phyloP scores from a whole-genome alignment of 2,113 vertebrate species.

The Castor canadensis region DNA sequence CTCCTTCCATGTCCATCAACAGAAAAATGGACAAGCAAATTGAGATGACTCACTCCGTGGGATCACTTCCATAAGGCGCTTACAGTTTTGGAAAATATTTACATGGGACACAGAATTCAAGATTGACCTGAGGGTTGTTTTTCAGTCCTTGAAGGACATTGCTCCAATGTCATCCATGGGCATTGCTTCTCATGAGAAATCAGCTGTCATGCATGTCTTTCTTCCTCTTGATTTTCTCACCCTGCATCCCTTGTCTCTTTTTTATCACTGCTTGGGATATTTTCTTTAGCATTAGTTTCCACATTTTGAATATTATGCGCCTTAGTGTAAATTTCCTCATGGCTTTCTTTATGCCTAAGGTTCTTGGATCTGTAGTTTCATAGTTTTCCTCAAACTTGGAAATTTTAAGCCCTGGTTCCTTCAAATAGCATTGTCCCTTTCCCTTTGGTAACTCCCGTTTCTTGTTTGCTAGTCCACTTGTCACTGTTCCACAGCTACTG shows the following conservation, averaged over 20 bases:
- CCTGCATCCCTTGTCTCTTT: not conserved
- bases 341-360: not conserved
- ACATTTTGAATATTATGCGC: not conserved
- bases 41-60: not conserved
- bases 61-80: not conserved
- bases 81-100: not conserved
- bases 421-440: not conserved
- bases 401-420: not conserved
- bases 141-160: not conserved
- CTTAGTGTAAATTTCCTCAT: not conserved
- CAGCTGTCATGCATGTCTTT: too few species aligned
- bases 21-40: not conserved
- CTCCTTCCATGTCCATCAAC: rapidly evolving
- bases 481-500: too few species aligned
- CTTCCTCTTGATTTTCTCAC: not conserved
- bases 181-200: not conserved
- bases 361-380: not conserved
- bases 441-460: not conserved
- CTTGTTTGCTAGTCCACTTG: not conserved
- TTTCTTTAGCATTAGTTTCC: not conserved
- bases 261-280: not conserved
- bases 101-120: not conserved
- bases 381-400: not conserved
- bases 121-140: not conserved
- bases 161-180: not conserved